Evolutionary conservation across 2,888 invertebrate species (phyloP).

Genomic region (Gonocerus acuteangulatus): DNA sequence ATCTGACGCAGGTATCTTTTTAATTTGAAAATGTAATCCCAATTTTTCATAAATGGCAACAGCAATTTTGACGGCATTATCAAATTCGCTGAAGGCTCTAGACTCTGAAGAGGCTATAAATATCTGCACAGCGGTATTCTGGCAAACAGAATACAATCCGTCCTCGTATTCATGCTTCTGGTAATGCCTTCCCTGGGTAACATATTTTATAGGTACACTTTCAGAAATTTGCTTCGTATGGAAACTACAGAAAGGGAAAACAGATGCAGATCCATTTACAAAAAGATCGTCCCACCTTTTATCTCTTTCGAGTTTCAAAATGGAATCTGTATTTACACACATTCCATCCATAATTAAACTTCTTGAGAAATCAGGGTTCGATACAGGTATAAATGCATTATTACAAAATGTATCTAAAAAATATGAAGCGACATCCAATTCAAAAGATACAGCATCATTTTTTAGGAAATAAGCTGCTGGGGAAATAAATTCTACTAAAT

Average conservation of each 20-base stretch:
- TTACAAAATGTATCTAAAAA: slow-evolving; percentile 47
- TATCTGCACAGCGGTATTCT: slow-evolving; percentile 60
- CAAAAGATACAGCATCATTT: slow-evolving; percentile 64
- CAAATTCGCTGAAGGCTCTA: slow-evolving; percentile 50
- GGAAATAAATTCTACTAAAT: slow-evolving; percentile 53
- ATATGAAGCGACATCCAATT: slow-evolving; percentile 54
- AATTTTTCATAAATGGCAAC: slow-evolving; percentile 57
- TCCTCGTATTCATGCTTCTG: slow-evolving; percentile 46
- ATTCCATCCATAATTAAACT: slow-evolving; percentile 59
- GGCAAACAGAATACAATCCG: slow-evolving; percentile 59
- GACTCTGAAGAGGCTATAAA: slow-evolving; percentile 53
- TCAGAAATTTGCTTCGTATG: slow-evolving; percentile 60
- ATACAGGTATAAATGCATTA: slow-evolving; percentile 55
- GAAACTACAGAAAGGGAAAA: slow-evolving; percentile 65
- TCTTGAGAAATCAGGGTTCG: slow-evolving; percentile 70
- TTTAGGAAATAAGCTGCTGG: slow-evolving; percentile 55
- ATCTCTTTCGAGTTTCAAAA: slow-evolving; percentile 52
- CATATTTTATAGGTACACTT: slow-evolving; percentile 61
- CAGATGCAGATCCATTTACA: slow-evolving; percentile 66
- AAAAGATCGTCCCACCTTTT: slow-evolving; percentile 55
- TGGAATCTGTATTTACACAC: slow-evolving; percentile 52
- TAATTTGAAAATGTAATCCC: slow-evolving; percentile 59
- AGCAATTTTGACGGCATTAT: slow-evolving; percentile 49
- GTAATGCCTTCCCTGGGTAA: slow-evolving; percentile 64
- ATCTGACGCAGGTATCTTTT: slow-evolving; percentile 54